Percentiles rank a stretch among this genome's conserved stretches.
Evolutionary conservation across 2,888 invertebrate genomes (phyloP).

Genomic region (Lithophane ornitopus): DNA sequence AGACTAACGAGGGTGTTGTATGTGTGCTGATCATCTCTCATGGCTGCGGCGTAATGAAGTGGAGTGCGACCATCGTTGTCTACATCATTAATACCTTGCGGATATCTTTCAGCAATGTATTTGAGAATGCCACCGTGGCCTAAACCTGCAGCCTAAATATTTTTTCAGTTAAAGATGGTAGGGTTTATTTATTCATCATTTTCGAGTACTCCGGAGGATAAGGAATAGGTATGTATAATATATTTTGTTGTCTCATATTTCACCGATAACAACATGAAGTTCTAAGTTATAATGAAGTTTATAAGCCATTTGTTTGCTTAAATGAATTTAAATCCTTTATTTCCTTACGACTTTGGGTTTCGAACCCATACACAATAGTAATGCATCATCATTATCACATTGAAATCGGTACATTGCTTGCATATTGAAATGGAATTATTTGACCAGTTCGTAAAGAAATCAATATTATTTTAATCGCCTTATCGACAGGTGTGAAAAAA

Average conservation of each 20-base stretch:
- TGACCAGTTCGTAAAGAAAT: not conserved
- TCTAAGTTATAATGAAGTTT: not conserved
- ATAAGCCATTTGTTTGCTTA: not conserved
- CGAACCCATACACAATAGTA: not conserved
- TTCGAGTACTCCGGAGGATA: not conserved
- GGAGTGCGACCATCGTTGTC: slow-evolving; percentile 97
- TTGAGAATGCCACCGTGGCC: slow-evolving; percentile 94
- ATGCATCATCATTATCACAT: not conserved
- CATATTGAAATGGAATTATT: not conserved
- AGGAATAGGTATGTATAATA: not conserved
- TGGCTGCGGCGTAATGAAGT: slow-evolving; percentile 96
- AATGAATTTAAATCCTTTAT: not conserved
- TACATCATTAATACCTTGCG: slow-evolving; percentile 92
- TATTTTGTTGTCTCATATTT: not conserved
- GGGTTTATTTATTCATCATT: not conserved
- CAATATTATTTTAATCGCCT: slow-evolving; percentile 6
- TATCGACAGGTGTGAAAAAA: slow-evolving; percentile 15
- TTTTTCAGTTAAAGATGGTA: slow-evolving; percentile 7
- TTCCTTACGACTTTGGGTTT: not conserved
- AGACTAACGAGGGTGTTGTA: slow-evolving; percentile 94
- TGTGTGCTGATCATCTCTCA: slow-evolving; percentile 94
- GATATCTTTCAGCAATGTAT: slow-evolving; percentile 93
- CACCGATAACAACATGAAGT: not conserved
- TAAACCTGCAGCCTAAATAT: slow-evolving; percentile 94
- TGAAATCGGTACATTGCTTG: not conserved